Evolutionary conservation across 2,888 invertebrate genomes (phyloP), one percentile per base, ranked within the genome.

Genomic region (Gasteruption jaculator): DNA sequence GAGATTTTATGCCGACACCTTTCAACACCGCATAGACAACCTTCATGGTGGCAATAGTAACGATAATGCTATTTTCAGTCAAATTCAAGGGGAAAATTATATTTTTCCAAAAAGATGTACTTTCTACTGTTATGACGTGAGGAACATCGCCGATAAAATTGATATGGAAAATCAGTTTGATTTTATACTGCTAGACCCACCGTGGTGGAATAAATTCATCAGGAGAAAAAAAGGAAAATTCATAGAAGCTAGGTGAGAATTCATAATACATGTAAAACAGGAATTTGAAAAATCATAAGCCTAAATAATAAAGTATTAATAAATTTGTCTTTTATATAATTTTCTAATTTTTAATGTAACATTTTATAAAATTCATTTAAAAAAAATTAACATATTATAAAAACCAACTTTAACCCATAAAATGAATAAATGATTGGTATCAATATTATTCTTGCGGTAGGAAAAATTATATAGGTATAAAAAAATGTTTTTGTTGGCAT

Each of bases 181-280:
- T 68, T 74, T 93, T 38, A 77, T 97, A 36, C 72, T 95, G 12
- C 74, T 94, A 52, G 97, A 97, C 74, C 96, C 96, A 21, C 95
- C 96, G 0, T 97, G 96, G 96, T 83, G 85, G 76, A 96, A 96
- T 67, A 93, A 92, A 71, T 94, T 90, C 49, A 91, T 95, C 32
- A 80, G 91, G 57, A 79, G 96, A 47, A 76, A 86, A 61, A 86
- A 83, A 60, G 74, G 74, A 53, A 78, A 77, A 42, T 76, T 76
- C 63, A 61, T 70, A 37, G 76, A 80, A 45, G 72, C 83, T 52
- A 82, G 83, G 76, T 86, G 75, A 60, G 54, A 46, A 52, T 42
- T 38, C 30, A 45, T 31, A 35, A 46, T 50, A 48, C 27, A 43
- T 49, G 46, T 41, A 50, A 46, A 38, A 43, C 41, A 25, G 24